Conservation (phyloP, 2,888 invertebrate species). For the Temnothorax ravouxi region DNA sequence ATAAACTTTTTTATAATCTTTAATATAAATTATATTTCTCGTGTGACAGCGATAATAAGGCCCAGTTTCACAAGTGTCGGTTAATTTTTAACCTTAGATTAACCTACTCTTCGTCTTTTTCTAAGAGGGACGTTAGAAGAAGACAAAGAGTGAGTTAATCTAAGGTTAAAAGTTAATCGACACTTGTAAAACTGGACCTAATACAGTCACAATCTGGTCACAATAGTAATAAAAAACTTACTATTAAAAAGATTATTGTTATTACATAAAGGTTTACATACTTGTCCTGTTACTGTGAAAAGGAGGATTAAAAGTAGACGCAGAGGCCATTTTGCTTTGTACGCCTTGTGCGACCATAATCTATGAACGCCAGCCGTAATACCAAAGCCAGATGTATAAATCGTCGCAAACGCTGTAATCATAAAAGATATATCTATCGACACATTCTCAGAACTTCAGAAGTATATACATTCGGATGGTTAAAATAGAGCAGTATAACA, state of each 20-base stretch:
- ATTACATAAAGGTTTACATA: conserved; percentile 82
- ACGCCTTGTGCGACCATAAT: conserved; percentile 93
- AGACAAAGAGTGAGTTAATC: too few relatives aligned
- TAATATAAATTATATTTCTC: background rate
- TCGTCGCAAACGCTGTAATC: conserved; percentile 88
- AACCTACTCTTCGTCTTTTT: too few relatives aligned
- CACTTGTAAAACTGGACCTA: too few relatives aligned
- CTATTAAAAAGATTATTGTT: background rate
- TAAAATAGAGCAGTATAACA: background rate
- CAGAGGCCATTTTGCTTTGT: conserved; percentile 91
- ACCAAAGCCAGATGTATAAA: conserved; percentile 93
- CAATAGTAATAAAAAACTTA: conserved; percentile 3
- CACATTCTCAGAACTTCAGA: background rate
- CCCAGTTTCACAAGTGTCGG: too few relatives aligned
- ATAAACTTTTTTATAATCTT: background rate
- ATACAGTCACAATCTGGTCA: background rate
- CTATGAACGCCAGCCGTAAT: conserved; percentile 94
- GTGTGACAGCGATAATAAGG: background rate
- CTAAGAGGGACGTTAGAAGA: too few relatives aligned
- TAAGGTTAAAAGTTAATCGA: too few relatives aligned
- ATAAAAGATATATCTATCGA: conserved; percentile 4
- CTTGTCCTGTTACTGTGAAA: conserved; percentile 94
- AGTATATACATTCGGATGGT: background rate
- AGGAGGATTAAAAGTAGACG: conserved; percentile 90
- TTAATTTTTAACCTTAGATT: too few relatives aligned